A percentile compares a stretch with the other conserved stretches of the same genome.
Evolutionary conservation across 2,888 invertebrate genomes (phyloP).

Genomic region (Trissolcus brochymenae): DNA sequence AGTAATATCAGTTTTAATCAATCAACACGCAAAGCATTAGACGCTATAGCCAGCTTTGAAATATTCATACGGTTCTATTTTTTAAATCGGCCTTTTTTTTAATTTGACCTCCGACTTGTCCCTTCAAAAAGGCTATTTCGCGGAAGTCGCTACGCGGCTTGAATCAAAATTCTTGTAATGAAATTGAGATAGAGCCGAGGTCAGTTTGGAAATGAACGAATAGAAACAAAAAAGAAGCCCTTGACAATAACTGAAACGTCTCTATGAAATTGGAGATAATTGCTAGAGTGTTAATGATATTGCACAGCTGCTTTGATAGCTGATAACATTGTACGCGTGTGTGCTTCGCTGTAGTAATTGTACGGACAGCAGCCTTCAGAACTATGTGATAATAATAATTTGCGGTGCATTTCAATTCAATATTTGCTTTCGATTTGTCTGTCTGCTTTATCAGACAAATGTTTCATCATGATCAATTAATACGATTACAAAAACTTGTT

Average conservation of each 20-base stretch:
- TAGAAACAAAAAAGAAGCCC: conserved; percentile 40
- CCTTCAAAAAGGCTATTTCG: no score
- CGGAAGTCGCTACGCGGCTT: no score
- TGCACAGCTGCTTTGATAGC: conserved; percentile 50
- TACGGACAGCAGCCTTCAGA: conserved; percentile 42
- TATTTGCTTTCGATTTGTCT: conserved; percentile 24
- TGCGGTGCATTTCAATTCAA: conserved; percentile 21
- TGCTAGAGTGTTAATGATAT: conserved; percentile 55
- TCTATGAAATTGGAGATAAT: conserved; percentile 55
- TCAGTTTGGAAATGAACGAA: background rate
- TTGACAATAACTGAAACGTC: conserved; percentile 55
- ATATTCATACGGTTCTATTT: background rate
- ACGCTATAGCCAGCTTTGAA: background rate
- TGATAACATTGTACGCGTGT: conserved; percentile 30
- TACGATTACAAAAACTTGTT: no score
- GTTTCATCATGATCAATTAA: conserved; percentile 1
- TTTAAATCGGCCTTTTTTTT: no score
- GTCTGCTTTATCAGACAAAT: conserved; percentile 23
- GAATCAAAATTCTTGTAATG: background rate
- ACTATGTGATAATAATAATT: conserved; percentile 43
- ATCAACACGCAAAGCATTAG: background rate
- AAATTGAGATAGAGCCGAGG: background rate
- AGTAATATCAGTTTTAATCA: no score
- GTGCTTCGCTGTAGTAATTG: conserved; percentile 44
- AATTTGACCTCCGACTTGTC: no score